Evolutionary conservation across 2,113 vertebrate species (phyloP), one percentile per base, ranked within the genome.

Genomic region (Megaleporinus macrocephalus): DNA sequence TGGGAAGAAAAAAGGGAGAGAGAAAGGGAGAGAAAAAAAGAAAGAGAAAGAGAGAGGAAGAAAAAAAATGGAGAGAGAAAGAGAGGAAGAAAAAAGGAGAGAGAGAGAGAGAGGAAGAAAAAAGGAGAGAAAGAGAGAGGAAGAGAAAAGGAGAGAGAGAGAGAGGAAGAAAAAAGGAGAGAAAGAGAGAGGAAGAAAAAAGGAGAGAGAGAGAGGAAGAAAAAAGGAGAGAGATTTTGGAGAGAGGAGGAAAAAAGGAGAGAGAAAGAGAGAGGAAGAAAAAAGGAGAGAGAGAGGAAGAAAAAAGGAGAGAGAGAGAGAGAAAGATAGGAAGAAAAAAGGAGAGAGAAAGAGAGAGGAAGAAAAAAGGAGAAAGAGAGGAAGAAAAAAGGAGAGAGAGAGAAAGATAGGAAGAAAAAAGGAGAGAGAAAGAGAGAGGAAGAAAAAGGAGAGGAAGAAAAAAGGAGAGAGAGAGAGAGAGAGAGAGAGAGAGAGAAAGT

Each of bases 371-470:
- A 24, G 59, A 36, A 7, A 44, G 26, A 70, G 47, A 69, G 12
- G n/a, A n/a, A n/a, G n/a, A n/a, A n/a, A n/a, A 69, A n/a, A n/a
- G n/a, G n/a, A n/a, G n/a, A n/a, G 30, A 77, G 13, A 14, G 62
- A 51, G 10, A 65, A 11, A 27, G 27, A 27, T n/a, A n/a, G n/a
- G n/a, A n/a, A n/a, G n/a, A n/a, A n/a, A n/a, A n/a, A n/a, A n/a
- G n/a, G n/a, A 91, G 85, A 63, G 24, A 87, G 29, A 62, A 22
- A 74, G 20, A 13, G 71, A 41, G 1, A 74, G 12, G n/a, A n/a
- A n/a, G n/a, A n/a, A n/a, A n/a, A n/a, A n/a, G n/a, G n/a, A n/a
- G n/a, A n/a, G n/a, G n/a, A n/a, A n/a, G n/a, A n/a, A n/a, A n/a
- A n/a, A n/a, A n/a, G n/a, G n/a, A 29, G 29, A 57, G 24, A 73